Base-by-base conservation (phyloP, 2,888 invertebrate species). In the Brachyptera risi region DNA sequence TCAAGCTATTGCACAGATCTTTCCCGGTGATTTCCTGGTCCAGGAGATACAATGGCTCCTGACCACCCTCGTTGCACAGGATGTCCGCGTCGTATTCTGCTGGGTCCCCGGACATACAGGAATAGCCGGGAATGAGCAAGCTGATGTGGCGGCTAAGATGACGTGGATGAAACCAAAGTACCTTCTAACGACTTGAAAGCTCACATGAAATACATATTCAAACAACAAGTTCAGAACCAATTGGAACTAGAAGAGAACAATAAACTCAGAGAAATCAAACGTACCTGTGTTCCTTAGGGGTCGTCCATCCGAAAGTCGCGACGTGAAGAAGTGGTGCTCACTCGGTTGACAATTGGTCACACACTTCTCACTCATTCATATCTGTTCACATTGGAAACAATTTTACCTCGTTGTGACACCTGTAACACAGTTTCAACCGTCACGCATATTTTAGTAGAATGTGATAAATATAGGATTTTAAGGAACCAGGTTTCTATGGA, bases 71-170 rank as follows among this genome's bases (percentile, higher is more conserved):
- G 17, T 24, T 2, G 21, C 47, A 2, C 2, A 21, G 24, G 24
- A 47, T 21, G n/a, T 47, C 24, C 9, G 4, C n/a, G 47, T 47
- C n/a, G 47, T 47, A 13, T 13, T 47, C 3, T 47, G 47, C 24
- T 57, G 57, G 57, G 57, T 57, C 24, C 57, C 57, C 13, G 57
- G 57, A 57, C 57, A 57, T 26, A 19, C 21, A 40, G 57, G 57
- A 11, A 57, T 57, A n/a, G n/a, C 17, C 17, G 57, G 57, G 1
- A 57, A 57, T 26, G 57, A 57, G 21, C 23, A 24, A n/a, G 26
- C 57, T 17, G 57, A 57, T 26, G 17, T 11, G n/a, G 26, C 42
- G 11, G 57, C 57, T 3, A 21, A 19, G 26, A 1, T 9, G 47
- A 21, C 3, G 3, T 24, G 3, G 47, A 47, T 24, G 24, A 47